These are phyloP conservation scores for Mus musculus DNA, from an alignment of 2,113 vertebrate species.

Conservation along the genomic window DNA sequence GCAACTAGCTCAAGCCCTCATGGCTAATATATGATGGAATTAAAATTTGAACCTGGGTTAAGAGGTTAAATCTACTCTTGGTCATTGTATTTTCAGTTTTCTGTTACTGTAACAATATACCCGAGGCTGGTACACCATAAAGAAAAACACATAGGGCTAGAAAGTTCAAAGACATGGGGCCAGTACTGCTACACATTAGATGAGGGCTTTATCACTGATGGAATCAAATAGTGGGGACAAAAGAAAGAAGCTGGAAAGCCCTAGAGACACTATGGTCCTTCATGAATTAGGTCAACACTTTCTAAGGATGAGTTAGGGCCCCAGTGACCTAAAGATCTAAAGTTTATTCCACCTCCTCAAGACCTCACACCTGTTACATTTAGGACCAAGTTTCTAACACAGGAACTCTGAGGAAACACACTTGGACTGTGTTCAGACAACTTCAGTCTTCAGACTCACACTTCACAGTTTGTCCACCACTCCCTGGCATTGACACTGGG, in stretches of 20 bases:
- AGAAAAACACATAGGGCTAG: background rate
- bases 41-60: background rate
- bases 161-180: background rate
- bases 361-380: background rate
- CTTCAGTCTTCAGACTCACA: background rate
- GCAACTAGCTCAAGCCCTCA: background rate
- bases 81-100: background rate
- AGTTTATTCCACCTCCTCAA: background rate
- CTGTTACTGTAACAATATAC: background rate
- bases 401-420: background rate
- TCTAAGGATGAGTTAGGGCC: background rate
- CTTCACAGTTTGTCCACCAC: background rate
- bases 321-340: background rate
- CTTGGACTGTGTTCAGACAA: background rate
- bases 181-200: background rate
- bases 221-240: background rate
- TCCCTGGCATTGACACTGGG: background rate
- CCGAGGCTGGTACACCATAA: background rate
- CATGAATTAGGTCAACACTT: background rate
- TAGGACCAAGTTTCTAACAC: background rate
- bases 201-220: background rate
- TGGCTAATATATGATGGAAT: background rate
- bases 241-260: no score
- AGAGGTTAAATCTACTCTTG: background rate
- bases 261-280: no score